phyloP scores from a whole-genome alignment of 2,888 invertebrate species.

The Leptodirus hochenwartii region DNA sequence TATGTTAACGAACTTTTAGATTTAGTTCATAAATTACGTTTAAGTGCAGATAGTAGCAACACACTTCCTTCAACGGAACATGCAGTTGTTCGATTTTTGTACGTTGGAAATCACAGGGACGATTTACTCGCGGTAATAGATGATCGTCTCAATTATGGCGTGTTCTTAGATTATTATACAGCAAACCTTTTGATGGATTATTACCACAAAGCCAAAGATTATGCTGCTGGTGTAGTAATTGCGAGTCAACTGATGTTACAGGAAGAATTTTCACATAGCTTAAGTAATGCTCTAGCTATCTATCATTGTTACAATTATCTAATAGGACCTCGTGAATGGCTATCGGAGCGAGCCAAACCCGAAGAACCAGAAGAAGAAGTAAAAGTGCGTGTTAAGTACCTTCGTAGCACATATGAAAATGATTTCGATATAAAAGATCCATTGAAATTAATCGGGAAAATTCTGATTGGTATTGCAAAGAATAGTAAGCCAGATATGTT shows the following conservation, averaged over 20 bases:
- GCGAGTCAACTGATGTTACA: conserved; percentile 73
- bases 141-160: conserved; percentile 71
- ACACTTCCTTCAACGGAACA: conserved; percentile 66
- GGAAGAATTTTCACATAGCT: conserved; percentile 60
- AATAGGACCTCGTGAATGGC: conserved; percentile 32
- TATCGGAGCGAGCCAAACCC: conserved; percentile 19
- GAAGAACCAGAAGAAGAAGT: conserved; percentile 28
- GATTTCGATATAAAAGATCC: conserved; percentile 69
- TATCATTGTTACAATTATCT: conserved; percentile 61
- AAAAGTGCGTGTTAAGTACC: conserved; percentile 49
- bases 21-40: conserved; percentile 49
- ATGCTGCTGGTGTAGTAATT: conserved; percentile 52
- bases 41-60: conserved; percentile 49
- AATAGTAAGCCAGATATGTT: conserved; percentile 30
- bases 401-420: conserved; percentile 72
- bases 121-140: conserved; percentile 54
- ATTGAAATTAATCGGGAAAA: conserved; percentile 62
- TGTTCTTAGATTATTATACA: conserved; percentile 71
- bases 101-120: conserved; percentile 35
- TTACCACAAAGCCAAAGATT: conserved; percentile 50
- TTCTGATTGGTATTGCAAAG: conserved; percentile 43
- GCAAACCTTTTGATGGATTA: conserved; percentile 67
- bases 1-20: conserved; percentile 56
- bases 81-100: conserved; percentile 49
- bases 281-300: conserved; percentile 47